Percentiles rank a stretch among this genome's conserved stretches.
Conservation (phyloP, 2,888 invertebrate species). For the Chesias legatella region DNA sequence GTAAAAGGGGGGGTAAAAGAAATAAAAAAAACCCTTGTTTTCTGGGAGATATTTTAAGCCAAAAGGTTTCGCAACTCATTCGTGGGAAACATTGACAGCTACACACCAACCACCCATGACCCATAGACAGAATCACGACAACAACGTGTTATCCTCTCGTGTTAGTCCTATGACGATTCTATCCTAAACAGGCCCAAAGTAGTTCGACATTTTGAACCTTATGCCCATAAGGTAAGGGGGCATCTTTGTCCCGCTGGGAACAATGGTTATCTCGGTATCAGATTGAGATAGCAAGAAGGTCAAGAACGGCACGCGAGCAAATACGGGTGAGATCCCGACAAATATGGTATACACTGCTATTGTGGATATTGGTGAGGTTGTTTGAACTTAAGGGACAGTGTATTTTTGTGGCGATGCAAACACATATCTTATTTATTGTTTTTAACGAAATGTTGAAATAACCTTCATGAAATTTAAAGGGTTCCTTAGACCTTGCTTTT, state of each 20-base stretch:
- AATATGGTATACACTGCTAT: constrained; percentile 46
- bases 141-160: constrained; percentile 61
- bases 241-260: constrained; percentile 60
- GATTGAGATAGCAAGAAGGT: constrained; percentile 70
- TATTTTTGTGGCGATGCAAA: too few species aligned
- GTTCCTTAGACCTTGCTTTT: too few species aligned
- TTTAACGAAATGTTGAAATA: too few species aligned
- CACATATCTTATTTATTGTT: too few species aligned
- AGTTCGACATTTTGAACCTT: constrained; percentile 37
- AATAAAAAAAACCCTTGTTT: too few species aligned
- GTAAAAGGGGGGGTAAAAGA: too few species aligned
- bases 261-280: constrained; percentile 70
- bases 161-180: constrained; percentile 63
- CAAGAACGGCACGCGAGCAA: constrained; percentile 66
- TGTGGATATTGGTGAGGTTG: constrained; percentile 10
- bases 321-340: constrained; percentile 50
- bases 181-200: constrained; percentile 38
- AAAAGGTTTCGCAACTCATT: constrained; percentile 7
- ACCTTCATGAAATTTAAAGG: too few species aligned
- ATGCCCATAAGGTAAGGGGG: constrained; percentile 32
- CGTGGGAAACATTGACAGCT: constrained; percentile 29
- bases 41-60: too few species aligned
- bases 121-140: constrained; percentile 60
- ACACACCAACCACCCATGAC: constrained; percentile 34
- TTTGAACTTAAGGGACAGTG: neutral